Evolutionary conservation across 2,888 invertebrate species (phyloP), one percentile per base, ranked within the genome.

Genomic region (Seira musarum): DNA sequence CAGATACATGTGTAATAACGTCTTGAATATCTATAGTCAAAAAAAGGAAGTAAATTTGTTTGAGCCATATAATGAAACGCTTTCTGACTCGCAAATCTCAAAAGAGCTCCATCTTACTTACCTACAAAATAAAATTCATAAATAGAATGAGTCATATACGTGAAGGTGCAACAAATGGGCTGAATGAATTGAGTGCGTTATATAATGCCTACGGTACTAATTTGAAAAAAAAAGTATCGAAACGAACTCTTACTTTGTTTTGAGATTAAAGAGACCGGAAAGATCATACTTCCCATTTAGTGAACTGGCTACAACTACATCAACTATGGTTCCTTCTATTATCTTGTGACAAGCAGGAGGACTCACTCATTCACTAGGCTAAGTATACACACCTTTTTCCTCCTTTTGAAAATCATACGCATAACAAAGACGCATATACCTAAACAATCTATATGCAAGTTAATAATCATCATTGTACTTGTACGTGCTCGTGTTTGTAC

Each of bases 191-290:
- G 15, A n/a, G 49, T 49, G 49, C 49, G 13, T 49, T 49, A 49
- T 49, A n/a, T 49, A 49, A 49, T 49, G 49, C 49, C 49, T 49
- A 49, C 49, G 49, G 49, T n/a, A 49, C 17, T n/a, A n/a, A 49
- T 49, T 49, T 49, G 30, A 30, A 49, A 49, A 49, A n/a, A n/a
- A n/a, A n/a, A n/a, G n/a, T n/a, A 49, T 49, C 49, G 49, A 49
- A 49, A 49, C 17, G 6, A n/a, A 13, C 49, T 49, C 15, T 49
- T 49, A 49, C 49, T 49, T 49, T 40, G 22, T 63, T 21, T 40
- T 46, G 68, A 75, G 80, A 73, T 78, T 69, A 49, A 80, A 74
- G 80, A 80, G 80, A 80, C 82, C 82, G 80, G 82, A 82, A 82
- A 82, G 82, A 76, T 74, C 73, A 65, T 71, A 80, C 70, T 80